Percentiles rank a stretch among this genome's conserved stretches.
Evolutionary conservation across 2,888 invertebrate genomes (phyloP).

Genomic region (Drosophila flavopinicola): DNA sequence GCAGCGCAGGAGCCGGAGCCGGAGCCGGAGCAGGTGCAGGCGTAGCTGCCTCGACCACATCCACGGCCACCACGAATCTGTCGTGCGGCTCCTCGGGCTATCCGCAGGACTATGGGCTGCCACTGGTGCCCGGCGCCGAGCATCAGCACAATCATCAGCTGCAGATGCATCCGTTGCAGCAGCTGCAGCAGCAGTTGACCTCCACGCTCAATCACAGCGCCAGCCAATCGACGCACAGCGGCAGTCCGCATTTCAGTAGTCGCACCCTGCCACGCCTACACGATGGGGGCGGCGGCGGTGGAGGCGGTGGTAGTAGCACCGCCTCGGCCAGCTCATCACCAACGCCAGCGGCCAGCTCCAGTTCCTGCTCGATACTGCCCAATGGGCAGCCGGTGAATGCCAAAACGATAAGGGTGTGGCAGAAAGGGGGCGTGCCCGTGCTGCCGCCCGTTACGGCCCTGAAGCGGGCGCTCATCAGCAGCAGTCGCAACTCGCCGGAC

Average conservation of each 20-base stretch:
- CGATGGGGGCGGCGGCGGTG: constrained; percentile 58
- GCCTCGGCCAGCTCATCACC: constrained; percentile 62
- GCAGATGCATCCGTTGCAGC: constrained; percentile 85
- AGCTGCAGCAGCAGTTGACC: constrained; percentile 83
- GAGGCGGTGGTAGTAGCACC: constrained; percentile 45
- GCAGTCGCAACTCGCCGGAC: constrained; percentile 93
- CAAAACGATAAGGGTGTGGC: constrained; percentile 94
- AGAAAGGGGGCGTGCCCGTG: constrained; percentile 92
- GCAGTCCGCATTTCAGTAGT: constrained; percentile 76
- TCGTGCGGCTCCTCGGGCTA: constrained; percentile 85
- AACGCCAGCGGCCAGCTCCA: constrained; percentile 58
- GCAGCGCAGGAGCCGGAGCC: constrained; percentile 29
- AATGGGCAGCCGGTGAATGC: constrained; percentile 86
- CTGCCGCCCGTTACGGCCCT: constrained; percentile 93
- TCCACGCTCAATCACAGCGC: constrained; percentile 64
- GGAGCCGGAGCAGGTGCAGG: constrained; percentile 36
- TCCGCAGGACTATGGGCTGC: constrained; percentile 92
- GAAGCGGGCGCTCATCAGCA: constrained; percentile 92
- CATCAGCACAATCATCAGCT: constrained; percentile 83
- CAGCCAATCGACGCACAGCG: constrained; percentile 52
- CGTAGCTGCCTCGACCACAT: constrained; percentile 75
- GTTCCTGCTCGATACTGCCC: constrained; percentile 79
- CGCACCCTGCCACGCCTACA: constrained; percentile 73
- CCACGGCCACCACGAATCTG: constrained; percentile 83
- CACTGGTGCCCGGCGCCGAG: constrained; percentile 86